Evolutionary conservation across 2,797 vertebrate genomes (phyloP).

Genomic region (Gymnopithys bicolor): DNA sequence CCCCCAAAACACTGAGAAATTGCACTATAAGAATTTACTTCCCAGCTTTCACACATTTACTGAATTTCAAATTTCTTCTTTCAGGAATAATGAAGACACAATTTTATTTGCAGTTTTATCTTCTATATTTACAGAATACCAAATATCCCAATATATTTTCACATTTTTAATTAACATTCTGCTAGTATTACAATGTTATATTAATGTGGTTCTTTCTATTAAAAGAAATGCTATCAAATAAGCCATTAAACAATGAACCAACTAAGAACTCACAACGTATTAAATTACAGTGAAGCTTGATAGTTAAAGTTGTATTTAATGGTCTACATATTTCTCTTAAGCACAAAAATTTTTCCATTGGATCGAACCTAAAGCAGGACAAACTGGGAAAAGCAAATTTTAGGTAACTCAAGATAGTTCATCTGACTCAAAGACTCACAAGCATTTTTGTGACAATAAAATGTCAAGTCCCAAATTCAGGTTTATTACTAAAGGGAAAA

Average conservation of each 20-base stretch:
- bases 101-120: neutral
- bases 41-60: neutral
- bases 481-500: neutral
- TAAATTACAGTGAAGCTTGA: neutral
- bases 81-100: neutral
- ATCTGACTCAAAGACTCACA: fast-evolving
- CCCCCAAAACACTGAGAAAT: neutral
- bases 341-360: neutral
- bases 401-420: neutral
- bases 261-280: neutral
- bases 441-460: neutral
- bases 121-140: neutral
- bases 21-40: neutral
- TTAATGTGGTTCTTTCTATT: neutral
- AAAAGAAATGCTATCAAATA: neutral
- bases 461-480: neutral
- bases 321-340: neutral
- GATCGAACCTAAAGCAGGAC: neutral
- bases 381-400: neutral
- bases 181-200: neutral
- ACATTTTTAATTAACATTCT: neutral
- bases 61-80: neutral
- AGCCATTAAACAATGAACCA: neutral
- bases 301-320: neutral
- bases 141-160: neutral